phyloP scores from a whole-genome alignment of 2,888 invertebrate genomes.

The Rhagonycha fulva region DNA sequence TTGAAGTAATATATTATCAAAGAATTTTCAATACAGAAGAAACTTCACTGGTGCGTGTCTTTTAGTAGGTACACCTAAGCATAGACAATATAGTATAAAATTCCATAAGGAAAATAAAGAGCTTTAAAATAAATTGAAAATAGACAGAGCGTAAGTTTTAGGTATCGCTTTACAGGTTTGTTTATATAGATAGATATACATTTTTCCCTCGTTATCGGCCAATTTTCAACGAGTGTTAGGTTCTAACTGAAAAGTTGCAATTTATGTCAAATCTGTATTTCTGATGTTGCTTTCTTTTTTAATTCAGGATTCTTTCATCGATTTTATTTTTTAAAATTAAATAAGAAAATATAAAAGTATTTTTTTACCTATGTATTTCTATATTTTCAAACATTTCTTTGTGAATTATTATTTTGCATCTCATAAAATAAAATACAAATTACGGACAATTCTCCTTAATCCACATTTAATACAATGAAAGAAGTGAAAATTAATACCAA shows the following conservation, averaged over 20 bases:
- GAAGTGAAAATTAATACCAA: not conserved
- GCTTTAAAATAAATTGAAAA: constrained; percentile 36
- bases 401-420: not conserved
- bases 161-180: constrained; percentile 36
- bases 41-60: not conserved
- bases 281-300: constrained; percentile 10
- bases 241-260: constrained; percentile 26
- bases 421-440: not conserved
- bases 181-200: constrained; percentile 12
- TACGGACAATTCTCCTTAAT: not conserved
- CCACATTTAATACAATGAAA: not conserved
- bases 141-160: constrained; percentile 33
- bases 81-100: constrained; percentile 10
- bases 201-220: constrained; percentile 38
- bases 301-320: constrained; percentile 9
- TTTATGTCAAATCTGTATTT: constrained; percentile 29
- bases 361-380: not conserved
- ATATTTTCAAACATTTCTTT: not conserved
- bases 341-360: not conserved
- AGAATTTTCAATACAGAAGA: not conserved
- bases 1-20: not conserved
- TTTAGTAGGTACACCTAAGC: constrained; percentile 10
- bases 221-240: constrained; percentile 34
- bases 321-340: not conserved
- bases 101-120: constrained; percentile 29